These are phyloP conservation scores for Terrapene triunguis DNA, from an alignment of 2,113 vertebrate genomes.

Conservation along the genomic window DNA sequence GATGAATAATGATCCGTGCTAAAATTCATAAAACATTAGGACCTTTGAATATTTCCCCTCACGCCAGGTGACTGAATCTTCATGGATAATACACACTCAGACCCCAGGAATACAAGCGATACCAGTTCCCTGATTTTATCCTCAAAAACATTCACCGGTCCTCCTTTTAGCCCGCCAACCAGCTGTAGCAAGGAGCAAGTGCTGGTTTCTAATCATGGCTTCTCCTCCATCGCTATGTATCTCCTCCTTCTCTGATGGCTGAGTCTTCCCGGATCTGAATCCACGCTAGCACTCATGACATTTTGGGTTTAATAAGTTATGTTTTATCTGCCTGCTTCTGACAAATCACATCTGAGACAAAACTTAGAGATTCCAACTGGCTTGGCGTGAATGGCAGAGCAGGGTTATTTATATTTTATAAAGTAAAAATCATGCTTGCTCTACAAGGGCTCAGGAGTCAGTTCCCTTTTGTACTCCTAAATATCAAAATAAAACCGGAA, in stretches of 20 bases:
- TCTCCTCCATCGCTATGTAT: neutral
- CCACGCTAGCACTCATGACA: neutral
- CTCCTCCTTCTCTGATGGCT: neutral
- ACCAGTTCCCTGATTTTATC: fast-evolving
- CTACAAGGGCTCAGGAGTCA: neutral
- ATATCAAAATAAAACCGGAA: conserved; percentile 57
- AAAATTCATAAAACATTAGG: neutral
- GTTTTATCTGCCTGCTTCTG: neutral
- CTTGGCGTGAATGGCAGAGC: neutral
- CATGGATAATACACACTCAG: neutral
- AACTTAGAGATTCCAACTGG: neutral
- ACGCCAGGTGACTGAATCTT: fast-evolving
- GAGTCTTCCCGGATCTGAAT: neutral
- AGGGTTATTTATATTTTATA: conserved; percentile 58
- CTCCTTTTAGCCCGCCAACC: fast-evolving
- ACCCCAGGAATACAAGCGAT: neutral
- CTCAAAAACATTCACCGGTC: fast-evolving
- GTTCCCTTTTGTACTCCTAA: conserved; percentile 52
- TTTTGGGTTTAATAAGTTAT: neutral
- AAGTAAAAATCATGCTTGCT: conserved; percentile 47
- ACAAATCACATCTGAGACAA: neutral
- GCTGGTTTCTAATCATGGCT: fast-evolving
- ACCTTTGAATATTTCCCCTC: fast-evolving
- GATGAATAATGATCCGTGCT: neutral
- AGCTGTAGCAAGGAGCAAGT: fast-evolving